Evolutionary conservation across 2,113 vertebrate genomes (phyloP).

Genomic region (Cisticola juncidis): DNA sequence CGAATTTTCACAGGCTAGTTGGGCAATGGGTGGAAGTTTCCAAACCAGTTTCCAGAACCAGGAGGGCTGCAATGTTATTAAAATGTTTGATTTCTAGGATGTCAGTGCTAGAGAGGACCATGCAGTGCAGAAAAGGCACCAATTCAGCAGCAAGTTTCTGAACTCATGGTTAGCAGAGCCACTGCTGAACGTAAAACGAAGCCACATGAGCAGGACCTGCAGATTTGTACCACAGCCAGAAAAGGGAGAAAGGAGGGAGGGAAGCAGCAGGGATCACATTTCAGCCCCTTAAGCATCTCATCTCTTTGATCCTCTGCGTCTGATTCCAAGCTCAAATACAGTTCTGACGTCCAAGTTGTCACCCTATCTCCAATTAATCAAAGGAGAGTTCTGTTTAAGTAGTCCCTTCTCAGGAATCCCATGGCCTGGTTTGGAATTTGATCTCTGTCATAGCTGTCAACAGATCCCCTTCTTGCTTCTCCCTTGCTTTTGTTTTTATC

Average conservation of each 20-base stretch:
- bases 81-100: not conserved
- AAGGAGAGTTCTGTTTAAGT: conserved; percentile 40
- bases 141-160: not conserved
- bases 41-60: not conserved
- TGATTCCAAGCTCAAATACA: conserved; percentile 13
- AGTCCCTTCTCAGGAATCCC: conserved; percentile 39
- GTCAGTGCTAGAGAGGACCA: not conserved
- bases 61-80: not conserved
- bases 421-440: conserved; percentile 45
- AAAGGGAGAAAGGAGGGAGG: not conserved
- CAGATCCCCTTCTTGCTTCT: conserved; percentile 38
- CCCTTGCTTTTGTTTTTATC: conserved; percentile 41
- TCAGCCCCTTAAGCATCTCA: conserved; percentile 40
- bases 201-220: not conserved
- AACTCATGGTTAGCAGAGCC: not conserved
- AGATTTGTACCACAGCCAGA: not conserved
- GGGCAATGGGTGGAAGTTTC: not conserved
- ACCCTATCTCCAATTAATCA: conserved; percentile 51
- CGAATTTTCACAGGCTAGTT: not conserved
- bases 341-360: conserved; percentile 58
- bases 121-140: not conserved
- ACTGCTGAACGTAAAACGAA: not conserved
- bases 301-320: not conserved
- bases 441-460: conserved; percentile 58
- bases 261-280: not conserved